Evolutionary conservation across 2,797 vertebrate genomes (phyloP).

Genomic region (Triplophysa bombifrons): DNA sequence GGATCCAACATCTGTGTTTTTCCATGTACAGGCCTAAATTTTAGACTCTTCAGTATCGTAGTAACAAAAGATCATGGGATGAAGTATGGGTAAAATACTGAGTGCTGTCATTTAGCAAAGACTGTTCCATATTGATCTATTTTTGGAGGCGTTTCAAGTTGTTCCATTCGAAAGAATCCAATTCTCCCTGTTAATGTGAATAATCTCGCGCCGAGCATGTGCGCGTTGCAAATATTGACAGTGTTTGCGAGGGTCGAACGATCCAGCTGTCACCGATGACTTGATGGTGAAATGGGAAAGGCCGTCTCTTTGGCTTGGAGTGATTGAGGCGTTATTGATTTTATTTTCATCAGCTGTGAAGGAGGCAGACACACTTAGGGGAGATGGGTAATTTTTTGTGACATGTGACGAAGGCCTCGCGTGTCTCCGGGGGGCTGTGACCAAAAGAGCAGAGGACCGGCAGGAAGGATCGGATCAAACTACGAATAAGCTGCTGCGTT

Average conservation of each 20-base stretch:
- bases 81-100: background rate
- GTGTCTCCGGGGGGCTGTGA: background rate
- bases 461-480: background rate
- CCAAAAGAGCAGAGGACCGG: slow-evolving; percentile 6
- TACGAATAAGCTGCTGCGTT: background rate
- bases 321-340: slow-evolving; percentile 76
- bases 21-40: background rate
- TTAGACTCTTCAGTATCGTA: background rate
- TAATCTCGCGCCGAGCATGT: slow-evolving; percentile 4
- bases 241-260: background rate
- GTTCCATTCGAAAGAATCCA: slow-evolving; percentile 7
- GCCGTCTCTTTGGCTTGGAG: slow-evolving; percentile 57
- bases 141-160: slow-evolving; percentile 9
- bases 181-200: slow-evolving; percentile 10
- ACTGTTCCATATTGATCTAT: slow-evolving; percentile 17
- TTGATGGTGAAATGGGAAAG: slow-evolving; percentile 62
- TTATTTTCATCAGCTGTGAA: slow-evolving; percentile 71
- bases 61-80: background rate
- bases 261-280: slow-evolving; percentile 13
- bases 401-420: slow-evolving; percentile 60
- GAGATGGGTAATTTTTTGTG: slow-evolving; percentile 71
- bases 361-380: slow-evolving; percentile 66
- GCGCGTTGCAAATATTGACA: slow-evolving; percentile 35
- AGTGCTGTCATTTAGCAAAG: background rate
- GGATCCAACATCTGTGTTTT: background rate